phyloP scores from a whole-genome alignment of 1,140 invertebrate genomes.

The Telenomus remus region DNA sequence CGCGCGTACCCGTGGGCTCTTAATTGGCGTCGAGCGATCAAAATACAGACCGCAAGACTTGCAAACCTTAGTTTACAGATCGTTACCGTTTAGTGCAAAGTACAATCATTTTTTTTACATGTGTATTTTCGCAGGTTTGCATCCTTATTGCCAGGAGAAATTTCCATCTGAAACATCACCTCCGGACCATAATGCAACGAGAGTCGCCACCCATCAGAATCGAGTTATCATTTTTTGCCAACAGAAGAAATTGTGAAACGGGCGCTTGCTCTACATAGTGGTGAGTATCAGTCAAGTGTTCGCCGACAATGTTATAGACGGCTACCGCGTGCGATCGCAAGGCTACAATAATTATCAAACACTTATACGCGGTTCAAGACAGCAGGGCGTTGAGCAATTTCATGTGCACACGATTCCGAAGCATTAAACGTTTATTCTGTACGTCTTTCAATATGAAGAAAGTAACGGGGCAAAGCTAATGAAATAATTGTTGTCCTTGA shows the following conservation, averaged over 20 bases:
- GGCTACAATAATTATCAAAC: constrained; percentile 57
- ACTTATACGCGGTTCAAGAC: constrained; percentile 55
- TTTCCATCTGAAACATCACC: no score
- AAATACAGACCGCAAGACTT: constrained; percentile 64
- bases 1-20: constrained; percentile 60
- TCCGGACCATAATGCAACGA: no score
- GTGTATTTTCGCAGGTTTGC: no score
- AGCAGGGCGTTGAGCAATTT: constrained; percentile 29
- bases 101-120: constrained; percentile 25
- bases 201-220: no score
- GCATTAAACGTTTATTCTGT: constrained; percentile 35
- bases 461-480: constrained; percentile 29
- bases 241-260: no score
- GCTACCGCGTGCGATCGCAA: constrained; percentile 35
- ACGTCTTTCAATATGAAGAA: constrained; percentile 17
- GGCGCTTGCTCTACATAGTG: no score
- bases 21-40: constrained; percentile 59
- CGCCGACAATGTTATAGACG: constrained; percentile 30
- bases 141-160: no score
- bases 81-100: constrained; percentile 56
- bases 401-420: constrained; percentile 23
- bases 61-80: constrained; percentile 61
- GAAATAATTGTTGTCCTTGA: constrained; percentile 34
- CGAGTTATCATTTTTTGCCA: no score
- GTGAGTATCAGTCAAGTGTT: constrained; percentile 15